These are phyloP conservation scores for Brachionus manjavacas DNA, from an alignment of 1,140 invertebrate species.

Conservation along the genomic window DNA sequence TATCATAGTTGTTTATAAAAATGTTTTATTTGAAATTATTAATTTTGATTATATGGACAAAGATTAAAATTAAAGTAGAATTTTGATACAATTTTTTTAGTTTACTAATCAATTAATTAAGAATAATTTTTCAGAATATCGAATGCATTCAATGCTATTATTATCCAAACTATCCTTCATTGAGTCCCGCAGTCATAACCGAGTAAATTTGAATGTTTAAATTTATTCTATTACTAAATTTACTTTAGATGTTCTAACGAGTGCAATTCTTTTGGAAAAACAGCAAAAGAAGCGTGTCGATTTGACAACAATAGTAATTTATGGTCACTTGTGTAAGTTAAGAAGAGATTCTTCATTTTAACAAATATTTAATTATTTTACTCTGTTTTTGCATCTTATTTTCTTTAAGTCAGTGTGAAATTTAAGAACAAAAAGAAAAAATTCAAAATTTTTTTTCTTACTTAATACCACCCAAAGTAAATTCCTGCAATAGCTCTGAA, in stretches of 20 bases:
- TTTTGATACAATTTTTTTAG: not conserved
- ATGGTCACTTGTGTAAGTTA: not conserved
- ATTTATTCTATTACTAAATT: not conserved
- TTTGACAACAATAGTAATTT: not conserved
- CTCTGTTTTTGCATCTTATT: too few relatives aligned
- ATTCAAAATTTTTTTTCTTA: too few relatives aligned
- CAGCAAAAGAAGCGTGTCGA: not conserved
- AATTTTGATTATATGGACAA: not conserved
- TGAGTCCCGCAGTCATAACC: not conserved
- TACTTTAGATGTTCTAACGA: not conserved
- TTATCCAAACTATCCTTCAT: slow-evolving; percentile 18
- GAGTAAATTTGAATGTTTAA: not conserved
- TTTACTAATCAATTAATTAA: not conserved
- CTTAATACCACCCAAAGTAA: too few relatives aligned
- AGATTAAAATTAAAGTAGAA: not conserved
- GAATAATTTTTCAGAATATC: too few relatives aligned
- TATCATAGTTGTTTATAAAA: too few relatives aligned
- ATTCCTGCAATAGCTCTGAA: too few relatives aligned
- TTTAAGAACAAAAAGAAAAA: too few relatives aligned
- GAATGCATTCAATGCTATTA: not conserved
- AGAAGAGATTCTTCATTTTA: too few relatives aligned
- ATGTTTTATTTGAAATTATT: too few relatives aligned
- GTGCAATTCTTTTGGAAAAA: not conserved
- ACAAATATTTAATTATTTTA: too few relatives aligned
- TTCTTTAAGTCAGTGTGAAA: too few relatives aligned